These are phyloP conservation scores for Mesoligia furuncula DNA, from an alignment of 2,888 invertebrate genomes.

Conservation along the genomic window DNA sequence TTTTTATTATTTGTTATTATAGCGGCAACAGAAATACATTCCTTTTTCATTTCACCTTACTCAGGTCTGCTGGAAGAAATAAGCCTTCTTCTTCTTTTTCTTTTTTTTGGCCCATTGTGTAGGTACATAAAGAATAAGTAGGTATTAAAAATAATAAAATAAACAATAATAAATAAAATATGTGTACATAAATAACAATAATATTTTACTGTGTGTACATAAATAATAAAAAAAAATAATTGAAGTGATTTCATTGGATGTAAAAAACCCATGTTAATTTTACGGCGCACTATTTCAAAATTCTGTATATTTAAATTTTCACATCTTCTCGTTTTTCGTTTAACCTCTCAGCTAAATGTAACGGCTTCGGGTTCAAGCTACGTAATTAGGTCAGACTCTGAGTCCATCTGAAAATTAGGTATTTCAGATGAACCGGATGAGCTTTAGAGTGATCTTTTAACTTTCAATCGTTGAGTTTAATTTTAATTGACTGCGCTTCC, in stretches of 20 bases:
- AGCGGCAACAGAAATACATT: no score
- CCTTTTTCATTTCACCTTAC: no score
- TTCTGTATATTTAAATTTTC: not conserved
- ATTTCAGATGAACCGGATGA: slow-evolving; percentile 40
- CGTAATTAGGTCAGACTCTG: slow-evolving; percentile 47
- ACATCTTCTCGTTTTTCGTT: not conserved
- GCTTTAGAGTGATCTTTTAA: slow-evolving; percentile 54
- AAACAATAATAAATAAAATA: no score
- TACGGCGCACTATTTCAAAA: not conserved
- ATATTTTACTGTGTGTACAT: no score
- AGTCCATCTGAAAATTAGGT: slow-evolving; percentile 46
- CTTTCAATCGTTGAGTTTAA: slow-evolving; percentile 45
- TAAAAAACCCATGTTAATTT: not conserved
- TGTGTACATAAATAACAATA: no score
- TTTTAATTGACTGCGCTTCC: slow-evolving; percentile 33
- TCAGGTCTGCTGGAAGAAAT: no score
- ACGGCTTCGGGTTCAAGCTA: slow-evolving; percentile 9
- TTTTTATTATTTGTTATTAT: no score
- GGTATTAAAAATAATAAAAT: no score
- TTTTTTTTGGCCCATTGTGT: no score
- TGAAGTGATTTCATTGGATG: not conserved
- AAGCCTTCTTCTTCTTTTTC: no score
- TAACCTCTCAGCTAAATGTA: slow-evolving; percentile 14
- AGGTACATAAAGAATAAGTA: no score
- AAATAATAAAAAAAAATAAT: no score